phyloP scores from a whole-genome alignment of 2,113 vertebrate genomes.

The Antechinus flavipes region DNA sequence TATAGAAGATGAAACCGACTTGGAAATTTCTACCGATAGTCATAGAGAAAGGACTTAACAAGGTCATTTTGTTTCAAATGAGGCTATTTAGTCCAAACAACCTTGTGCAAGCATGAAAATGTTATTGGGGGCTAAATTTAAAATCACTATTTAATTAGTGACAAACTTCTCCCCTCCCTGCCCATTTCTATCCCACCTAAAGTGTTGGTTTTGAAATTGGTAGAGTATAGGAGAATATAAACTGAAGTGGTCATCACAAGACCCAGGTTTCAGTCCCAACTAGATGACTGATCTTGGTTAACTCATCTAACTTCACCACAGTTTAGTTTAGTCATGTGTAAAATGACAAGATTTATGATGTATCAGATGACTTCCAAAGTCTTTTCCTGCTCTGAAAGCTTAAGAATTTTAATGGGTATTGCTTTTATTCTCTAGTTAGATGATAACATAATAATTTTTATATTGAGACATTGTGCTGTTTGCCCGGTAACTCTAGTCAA shows the following conservation, averaged over 20 bases:
- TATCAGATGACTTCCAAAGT: conserved; percentile 15
- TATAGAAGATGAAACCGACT: conserved; percentile 61
- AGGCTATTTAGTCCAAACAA: conserved; percentile 8
- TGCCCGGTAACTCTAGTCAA: neutral
- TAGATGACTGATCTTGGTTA: neutral
- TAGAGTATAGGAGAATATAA: neutral
- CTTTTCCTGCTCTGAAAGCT: neutral
- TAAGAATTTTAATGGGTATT: neutral
- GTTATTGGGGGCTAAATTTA: conserved; percentile 43
- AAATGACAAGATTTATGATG: conserved; percentile 18
- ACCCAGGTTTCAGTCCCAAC: neutral
- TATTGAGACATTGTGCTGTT: neutral
- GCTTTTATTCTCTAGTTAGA: neutral
- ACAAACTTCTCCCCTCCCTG: neutral
- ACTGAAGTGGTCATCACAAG: neutral
- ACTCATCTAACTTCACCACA: neutral
- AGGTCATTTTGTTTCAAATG: conserved; percentile 23
- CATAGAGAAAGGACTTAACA: conserved; percentile 55
- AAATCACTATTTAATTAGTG: conserved; percentile 47
- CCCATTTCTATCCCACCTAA: conserved; percentile 23
- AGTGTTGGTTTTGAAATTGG: neutral
- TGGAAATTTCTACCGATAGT: conserved; percentile 63
- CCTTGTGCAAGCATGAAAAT: conserved; percentile 39
- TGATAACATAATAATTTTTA: neutral
- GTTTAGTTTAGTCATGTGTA: neutral